phyloP scores from a whole-genome alignment of 2,797 vertebrate genomes.

The Nyctibius grandis region DNA sequence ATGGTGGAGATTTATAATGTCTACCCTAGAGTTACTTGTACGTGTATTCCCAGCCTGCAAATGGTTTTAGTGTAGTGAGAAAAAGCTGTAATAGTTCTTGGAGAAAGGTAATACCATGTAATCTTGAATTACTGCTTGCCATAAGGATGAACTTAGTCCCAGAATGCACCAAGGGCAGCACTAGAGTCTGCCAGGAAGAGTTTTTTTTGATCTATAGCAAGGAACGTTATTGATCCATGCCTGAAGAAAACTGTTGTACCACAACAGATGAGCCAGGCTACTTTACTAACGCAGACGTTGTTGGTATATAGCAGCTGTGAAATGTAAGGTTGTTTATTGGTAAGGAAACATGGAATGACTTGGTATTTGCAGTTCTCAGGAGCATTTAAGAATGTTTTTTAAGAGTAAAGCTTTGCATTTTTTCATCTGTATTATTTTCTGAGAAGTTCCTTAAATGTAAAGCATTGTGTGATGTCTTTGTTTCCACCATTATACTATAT shows the following conservation, averaged over 20 bases:
- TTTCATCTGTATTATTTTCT: neutral
- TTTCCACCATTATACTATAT: fast-evolving
- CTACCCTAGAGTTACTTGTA: neutral
- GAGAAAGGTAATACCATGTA: slow-evolving; percentile 8
- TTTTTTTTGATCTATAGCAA: slow-evolving; percentile 32
- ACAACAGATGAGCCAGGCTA: neutral
- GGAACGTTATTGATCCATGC: slow-evolving; percentile 33
- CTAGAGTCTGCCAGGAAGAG: neutral
- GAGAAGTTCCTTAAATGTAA: neutral
- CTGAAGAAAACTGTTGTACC: neutral
- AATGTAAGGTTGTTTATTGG: neutral
- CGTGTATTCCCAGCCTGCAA: neutral
- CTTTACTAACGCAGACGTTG: neutral
- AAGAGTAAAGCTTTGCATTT: neutral
- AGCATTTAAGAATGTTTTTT: neutral
- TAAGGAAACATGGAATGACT: neutral
- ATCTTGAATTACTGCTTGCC: slow-evolving; percentile 48
- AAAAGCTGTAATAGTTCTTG: neutral
- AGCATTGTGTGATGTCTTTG: fast-evolving
- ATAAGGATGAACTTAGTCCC: slow-evolving; percentile 13
- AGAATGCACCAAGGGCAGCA: slow-evolving; percentile 8
- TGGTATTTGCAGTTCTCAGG: neutral
- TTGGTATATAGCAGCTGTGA: neutral
- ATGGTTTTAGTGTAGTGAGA: neutral
- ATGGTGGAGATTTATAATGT: neutral